Evolutionary conservation across 2,888 invertebrate species (phyloP), one percentile per base, ranked within the genome.

Genomic region (Vesta saturnalis): DNA sequence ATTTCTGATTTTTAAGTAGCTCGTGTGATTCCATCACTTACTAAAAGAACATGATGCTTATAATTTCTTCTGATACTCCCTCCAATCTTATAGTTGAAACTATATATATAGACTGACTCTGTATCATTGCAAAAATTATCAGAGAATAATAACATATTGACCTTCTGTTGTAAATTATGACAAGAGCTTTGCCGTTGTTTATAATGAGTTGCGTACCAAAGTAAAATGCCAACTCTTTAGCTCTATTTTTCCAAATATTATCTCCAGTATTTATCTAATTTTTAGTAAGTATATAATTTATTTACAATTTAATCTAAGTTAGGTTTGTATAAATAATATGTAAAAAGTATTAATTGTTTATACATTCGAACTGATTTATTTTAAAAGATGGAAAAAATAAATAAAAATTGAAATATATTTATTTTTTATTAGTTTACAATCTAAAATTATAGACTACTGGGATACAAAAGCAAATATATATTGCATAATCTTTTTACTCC

Each of bases 331-430:
- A 64, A 54, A 64, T 59, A 60, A 58, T 57, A 19, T 54, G 19
- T 59, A 22, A 65, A 64, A 65, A 65, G 60, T 60, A 65, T 65
- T 65, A 65, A 57, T 65, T 59, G 60, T 65, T 65, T 65, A 30
- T 65, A 65, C 65, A 65, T 59, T 65, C 60, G 65, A 65, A 65
- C 65, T 65, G 65, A 65, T 65, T 65, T 65, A 55, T 60, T 58
- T 64, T 64, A 57, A 64, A 65, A 64, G 54, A 52, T 63, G 57
- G 56, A 39, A 39, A 56, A 58, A 57, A 23, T 52, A 14, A 65
- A 65, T 65, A 55, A 60, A 59, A 54, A 39, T 30, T 64, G 18
- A 49, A 58, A 56, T 8, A 15, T n/a, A 30, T 16, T 8, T n/a
- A 8, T 12, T 56, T 56, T 15, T 56, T 16, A 16, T 56, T 56